phyloP scores from a whole-genome alignment of 92 coral and sea anemone species.

The Bergia puertoricense region DNA sequence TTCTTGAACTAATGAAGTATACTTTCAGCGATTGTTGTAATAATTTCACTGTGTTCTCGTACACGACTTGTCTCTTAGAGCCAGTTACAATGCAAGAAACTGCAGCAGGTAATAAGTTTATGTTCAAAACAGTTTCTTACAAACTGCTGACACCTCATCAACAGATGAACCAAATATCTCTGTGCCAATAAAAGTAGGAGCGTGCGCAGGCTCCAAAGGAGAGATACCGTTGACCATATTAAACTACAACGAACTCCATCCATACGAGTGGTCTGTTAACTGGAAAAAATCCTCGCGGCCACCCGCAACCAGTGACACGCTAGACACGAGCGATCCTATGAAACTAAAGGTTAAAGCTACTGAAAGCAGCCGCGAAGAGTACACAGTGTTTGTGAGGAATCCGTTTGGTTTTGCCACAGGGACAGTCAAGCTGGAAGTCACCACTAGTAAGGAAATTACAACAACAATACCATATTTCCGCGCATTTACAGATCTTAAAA shows the following conservation, averaged over 20 bases:
- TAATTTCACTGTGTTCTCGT: too few relatives aligned
- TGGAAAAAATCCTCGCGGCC: slow-evolving; percentile 50
- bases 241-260: slow-evolving; percentile 37
- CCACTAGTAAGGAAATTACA: slow-evolving; percentile 31
- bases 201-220: slow-evolving; percentile 45
- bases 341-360: slow-evolving; percentile 38
- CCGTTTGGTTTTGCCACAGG: slow-evolving; percentile 78
- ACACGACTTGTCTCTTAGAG: too few relatives aligned
- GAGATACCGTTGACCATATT: slow-evolving; percentile 43
- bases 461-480: too few relatives aligned
- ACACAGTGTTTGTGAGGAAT: slow-evolving; percentile 74
- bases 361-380: slow-evolving; percentile 34
- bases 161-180: slow-evolving; percentile 81
- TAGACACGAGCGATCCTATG: slow-evolving; percentile 46
- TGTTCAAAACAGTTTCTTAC: not conserved
- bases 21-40: not conserved
- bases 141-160: not conserved
- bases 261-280: slow-evolving; percentile 51
- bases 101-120: too few relatives aligned
- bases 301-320: not conserved
- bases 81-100: not conserved
- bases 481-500: too few relatives aligned
- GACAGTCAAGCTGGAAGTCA: slow-evolving; percentile 47
- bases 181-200: slow-evolving; percentile 60
- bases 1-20: too few relatives aligned